Percentiles rank a stretch among this genome's conserved stretches.
Conservation (phyloP, 2,888 invertebrate species). For the Serripes groenlandicus region DNA sequence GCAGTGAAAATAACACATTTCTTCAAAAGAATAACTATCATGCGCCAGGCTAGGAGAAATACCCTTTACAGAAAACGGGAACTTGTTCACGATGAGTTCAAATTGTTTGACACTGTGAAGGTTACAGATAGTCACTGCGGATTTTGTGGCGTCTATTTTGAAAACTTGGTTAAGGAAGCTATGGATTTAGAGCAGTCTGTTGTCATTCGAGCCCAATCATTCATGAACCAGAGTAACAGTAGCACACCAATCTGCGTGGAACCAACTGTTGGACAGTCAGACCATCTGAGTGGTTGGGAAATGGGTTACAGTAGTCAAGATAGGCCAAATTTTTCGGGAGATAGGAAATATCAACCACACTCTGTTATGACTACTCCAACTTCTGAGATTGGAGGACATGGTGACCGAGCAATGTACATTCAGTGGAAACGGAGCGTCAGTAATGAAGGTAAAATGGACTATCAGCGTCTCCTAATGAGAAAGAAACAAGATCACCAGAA, state of each 20-base stretch:
- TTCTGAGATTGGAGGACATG: not conserved
- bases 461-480: not conserved
- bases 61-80: conserved; percentile 23
- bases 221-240: conserved; percentile 12
- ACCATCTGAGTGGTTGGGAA: no score
- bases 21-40: conserved; percentile 37
- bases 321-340: no score
- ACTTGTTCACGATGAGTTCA: not conserved
- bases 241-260: no score
- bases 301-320: no score
- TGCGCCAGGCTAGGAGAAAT: conserved; percentile 15
- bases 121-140: conserved; percentile 66
- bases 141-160: conserved; percentile 65
- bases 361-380: no score
- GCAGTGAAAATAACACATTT: conserved; percentile 49
- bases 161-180: conserved; percentile 21
- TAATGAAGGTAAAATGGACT: not conserved
- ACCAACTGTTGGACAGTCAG: no score
- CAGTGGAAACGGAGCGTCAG: not conserved
- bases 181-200: not conserved
- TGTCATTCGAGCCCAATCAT: conserved; percentile 17
- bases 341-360: no score
- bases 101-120: conserved; percentile 50
- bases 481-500: conserved; percentile 25
- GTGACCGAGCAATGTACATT: not conserved